A percentile compares a stretch with the other conserved stretches of the same genome.
These are phyloP conservation scores for Digitonthophagus gazella DNA, from an alignment of 2,888 invertebrate genomes.

Conservation along the genomic window DNA sequence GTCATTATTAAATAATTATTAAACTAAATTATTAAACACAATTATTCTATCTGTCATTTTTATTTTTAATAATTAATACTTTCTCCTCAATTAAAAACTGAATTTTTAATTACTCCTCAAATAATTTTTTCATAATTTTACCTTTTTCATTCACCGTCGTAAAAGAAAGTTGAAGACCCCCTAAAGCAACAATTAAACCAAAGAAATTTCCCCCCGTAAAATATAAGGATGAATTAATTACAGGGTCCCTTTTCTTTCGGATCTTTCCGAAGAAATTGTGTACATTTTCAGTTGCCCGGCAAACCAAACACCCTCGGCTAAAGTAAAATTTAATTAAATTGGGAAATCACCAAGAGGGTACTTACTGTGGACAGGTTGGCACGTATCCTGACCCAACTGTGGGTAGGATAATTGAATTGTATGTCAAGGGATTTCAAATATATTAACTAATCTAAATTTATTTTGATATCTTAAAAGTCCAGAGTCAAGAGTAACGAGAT, in stretches of 20 bases:
- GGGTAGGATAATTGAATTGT: neutral
- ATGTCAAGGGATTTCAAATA: neutral
- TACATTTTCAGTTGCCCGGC: neutral
- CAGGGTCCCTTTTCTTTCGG: neutral
- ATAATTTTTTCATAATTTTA: neutral
- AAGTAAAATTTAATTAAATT: neutral
- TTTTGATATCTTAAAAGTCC: neutral
- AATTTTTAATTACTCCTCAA: neutral
- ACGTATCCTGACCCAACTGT: neutral
- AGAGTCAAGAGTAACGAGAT: too few species aligned
- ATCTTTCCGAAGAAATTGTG: neutral
- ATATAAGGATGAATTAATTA: neutral
- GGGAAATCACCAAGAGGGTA: neutral
- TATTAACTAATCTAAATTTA: neutral
- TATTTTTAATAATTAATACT: too few species aligned
- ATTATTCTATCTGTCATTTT: too few species aligned
- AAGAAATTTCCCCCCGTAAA: too few species aligned
- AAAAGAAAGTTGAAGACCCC: neutral
- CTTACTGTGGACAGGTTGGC: neutral
- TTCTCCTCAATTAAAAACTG: too few species aligned
- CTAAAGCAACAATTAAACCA: neutral
- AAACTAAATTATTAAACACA: neutral
- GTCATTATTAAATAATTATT: neutral
- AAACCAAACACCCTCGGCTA: neutral
- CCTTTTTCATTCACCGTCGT: neutral